A percentile compares a stretch with the other conserved stretches of the same genome.
Evolutionary conservation across 2,888 invertebrate genomes (phyloP).

Genomic region (Leucophora obtusa): DNA sequence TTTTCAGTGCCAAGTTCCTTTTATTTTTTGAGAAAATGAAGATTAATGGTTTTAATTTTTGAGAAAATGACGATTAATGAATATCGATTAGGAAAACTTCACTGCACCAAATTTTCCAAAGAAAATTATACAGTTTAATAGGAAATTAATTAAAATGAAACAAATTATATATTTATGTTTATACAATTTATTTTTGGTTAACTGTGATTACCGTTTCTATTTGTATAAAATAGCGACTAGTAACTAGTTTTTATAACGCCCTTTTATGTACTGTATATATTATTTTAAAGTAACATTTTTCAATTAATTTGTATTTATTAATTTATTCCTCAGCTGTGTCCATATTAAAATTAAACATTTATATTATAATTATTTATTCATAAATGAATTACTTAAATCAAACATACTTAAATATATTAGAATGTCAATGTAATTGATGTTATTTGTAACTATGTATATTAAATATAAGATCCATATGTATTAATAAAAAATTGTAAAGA

Average conservation of each 20-base stretch:
- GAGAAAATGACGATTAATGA: no score
- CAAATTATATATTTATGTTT: no score
- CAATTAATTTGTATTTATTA: constrained; percentile 39
- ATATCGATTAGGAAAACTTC: no score
- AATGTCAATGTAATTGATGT: constrained; percentile 58
- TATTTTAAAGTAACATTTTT: not conserved
- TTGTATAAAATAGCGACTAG: not conserved
- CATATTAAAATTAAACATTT: constrained; percentile 44
- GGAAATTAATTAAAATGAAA: no score
- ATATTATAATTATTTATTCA: constrained; percentile 11
- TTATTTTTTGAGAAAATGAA: no score
- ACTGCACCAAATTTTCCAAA: no score
- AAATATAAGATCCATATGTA: constrained; percentile 18
- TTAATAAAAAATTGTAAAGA: constrained; percentile 4
- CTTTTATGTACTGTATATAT: not conserved
- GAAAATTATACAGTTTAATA: no score
- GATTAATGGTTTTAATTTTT: no score
- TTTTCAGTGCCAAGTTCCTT: no score
- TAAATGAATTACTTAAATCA: constrained; percentile 41
- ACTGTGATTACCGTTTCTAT: not conserved
- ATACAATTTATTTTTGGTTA: no score
- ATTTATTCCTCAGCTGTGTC: constrained; percentile 54
- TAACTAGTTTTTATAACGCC: not conserved
- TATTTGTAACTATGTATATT: constrained; percentile 9
- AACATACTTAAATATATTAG: constrained; percentile 23